Percentiles rank a stretch among this genome's conserved stretches.
Evolutionary conservation across 2,797 vertebrate genomes (phyloP).

Genomic region (Sebastes iracundus): DNA sequence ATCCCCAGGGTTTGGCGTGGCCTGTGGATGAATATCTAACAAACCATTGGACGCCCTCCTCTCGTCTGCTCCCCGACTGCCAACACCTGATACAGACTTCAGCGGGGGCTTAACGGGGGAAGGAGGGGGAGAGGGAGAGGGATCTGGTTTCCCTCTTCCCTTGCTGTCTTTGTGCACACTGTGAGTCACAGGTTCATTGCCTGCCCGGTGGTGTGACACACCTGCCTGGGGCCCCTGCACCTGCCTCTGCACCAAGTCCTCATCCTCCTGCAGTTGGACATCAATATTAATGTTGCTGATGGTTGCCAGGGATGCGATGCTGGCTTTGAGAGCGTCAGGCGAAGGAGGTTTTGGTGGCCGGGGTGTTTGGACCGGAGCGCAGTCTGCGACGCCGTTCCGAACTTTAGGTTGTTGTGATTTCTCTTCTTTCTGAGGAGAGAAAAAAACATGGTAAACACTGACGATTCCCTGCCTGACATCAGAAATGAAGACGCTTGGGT

Average conservation of each 20-base stretch:
- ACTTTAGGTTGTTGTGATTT: slow-evolving; percentile 73
- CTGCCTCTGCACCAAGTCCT: slow-evolving; percentile 36
- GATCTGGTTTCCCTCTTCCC: slow-evolving; percentile 62
- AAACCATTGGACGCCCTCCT: slow-evolving; percentile 50
- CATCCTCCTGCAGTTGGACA: slow-evolving; percentile 73
- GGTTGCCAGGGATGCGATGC: slow-evolving; percentile 83
- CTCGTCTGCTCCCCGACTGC: slow-evolving; percentile 47
- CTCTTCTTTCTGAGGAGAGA: slow-evolving; percentile 78
- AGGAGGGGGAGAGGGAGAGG: slow-evolving; percentile 22
- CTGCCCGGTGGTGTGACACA: slow-evolving; percentile 32
- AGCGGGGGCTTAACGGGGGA: slow-evolving; percentile 32
- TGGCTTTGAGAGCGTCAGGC: slow-evolving; percentile 67
- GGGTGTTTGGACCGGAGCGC: slow-evolving; percentile 41
- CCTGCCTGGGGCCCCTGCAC: slow-evolving; percentile 50
- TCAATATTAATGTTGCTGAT: slow-evolving; percentile 89
- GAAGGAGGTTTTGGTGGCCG: slow-evolving; percentile 41
- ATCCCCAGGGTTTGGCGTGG: slow-evolving; percentile 37
- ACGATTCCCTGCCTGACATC: neutral
- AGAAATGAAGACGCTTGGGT: neutral
- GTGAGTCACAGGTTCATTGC: slow-evolving; percentile 30
- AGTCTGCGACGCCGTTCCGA: slow-evolving; percentile 51
- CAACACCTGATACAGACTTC: slow-evolving; percentile 57
- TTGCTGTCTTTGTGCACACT: slow-evolving; percentile 50
- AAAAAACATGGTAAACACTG: neutral
- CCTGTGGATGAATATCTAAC: slow-evolving; percentile 54